A percentile compares a stretch with the other conserved stretches of the same genome.
These are phyloP conservation scores for Augochlora pura DNA, from an alignment of 1,140 invertebrate genomes.

Conservation along the genomic window DNA sequence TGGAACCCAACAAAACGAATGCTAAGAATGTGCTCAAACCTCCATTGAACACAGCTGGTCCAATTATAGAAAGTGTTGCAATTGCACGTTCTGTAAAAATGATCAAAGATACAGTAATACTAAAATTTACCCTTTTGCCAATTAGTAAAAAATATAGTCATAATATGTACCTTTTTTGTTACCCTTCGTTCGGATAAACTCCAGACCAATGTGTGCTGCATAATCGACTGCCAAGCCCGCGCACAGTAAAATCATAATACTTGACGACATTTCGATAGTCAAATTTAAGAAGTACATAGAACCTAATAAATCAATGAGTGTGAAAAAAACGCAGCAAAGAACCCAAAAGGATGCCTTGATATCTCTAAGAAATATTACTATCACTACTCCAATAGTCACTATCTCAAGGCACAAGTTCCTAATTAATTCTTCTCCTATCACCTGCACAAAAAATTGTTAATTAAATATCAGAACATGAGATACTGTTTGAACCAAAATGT, in stretches of 20 bases:
- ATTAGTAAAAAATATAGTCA: not conserved
- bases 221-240: slow-evolving; percentile 83
- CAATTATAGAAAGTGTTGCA: slow-evolving; percentile 76
- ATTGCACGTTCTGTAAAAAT: slow-evolving; percentile 73
- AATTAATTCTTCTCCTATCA: slow-evolving; percentile 81
- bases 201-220: slow-evolving; percentile 82
- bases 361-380: slow-evolving; percentile 81
- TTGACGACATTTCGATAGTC: slow-evolving; percentile 82
- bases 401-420: slow-evolving; percentile 81
- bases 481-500: not conserved
- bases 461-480: not conserved
- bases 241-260: slow-evolving; percentile 78
- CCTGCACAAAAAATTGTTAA: slow-evolving; percentile 67
- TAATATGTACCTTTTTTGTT: slow-evolving; percentile 73
- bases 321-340: slow-evolving; percentile 80
- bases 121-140: not conserved
- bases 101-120: slow-evolving; percentile 16
- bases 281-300: slow-evolving; percentile 82
- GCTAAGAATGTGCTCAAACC: slow-evolving; percentile 81
- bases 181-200: slow-evolving; percentile 79
- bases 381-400: slow-evolving; percentile 80
- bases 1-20: slow-evolving; percentile 79
- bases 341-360: slow-evolving; percentile 80
- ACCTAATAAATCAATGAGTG: slow-evolving; percentile 82
- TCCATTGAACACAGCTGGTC: slow-evolving; percentile 80